Evolutionary conservation across 2,797 vertebrate species (phyloP).

Genomic region (Platalea minor): DNA sequence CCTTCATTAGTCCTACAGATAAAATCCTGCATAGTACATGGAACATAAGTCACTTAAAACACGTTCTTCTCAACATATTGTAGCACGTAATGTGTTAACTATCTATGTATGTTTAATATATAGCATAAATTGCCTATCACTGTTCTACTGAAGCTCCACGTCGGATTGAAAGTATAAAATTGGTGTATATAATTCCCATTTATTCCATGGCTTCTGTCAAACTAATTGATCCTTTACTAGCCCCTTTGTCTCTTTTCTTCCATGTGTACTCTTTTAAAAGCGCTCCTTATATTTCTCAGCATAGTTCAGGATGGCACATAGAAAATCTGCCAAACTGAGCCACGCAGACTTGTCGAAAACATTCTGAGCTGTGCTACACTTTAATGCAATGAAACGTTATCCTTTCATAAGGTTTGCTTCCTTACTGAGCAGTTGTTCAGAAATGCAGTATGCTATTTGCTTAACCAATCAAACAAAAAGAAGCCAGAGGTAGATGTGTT

Average conservation of each 20-base stretch:
- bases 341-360: not conserved
- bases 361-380: not conserved
- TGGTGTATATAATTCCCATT: not conserved
- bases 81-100: not conserved
- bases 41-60: not conserved
- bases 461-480: not conserved
- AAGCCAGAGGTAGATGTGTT: not conserved
- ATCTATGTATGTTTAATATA: not conserved
- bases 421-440: not conserved
- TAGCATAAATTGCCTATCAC: not conserved
- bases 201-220: not conserved
- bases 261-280: not conserved
- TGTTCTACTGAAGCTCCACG: not conserved
- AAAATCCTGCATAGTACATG: not conserved
- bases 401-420: not conserved
- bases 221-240: not conserved
- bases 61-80: not conserved
- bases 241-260: not conserved
- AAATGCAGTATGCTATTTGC: not conserved
- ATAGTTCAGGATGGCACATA: not conserved
- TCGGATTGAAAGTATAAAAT: not conserved
- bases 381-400: not conserved
- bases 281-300: not conserved
- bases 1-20: slow-evolving; percentile 29
- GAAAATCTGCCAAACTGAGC: not conserved